phyloP scores from a whole-genome alignment of 2,113 vertebrate genomes.

The Colossoma macropomum region DNA sequence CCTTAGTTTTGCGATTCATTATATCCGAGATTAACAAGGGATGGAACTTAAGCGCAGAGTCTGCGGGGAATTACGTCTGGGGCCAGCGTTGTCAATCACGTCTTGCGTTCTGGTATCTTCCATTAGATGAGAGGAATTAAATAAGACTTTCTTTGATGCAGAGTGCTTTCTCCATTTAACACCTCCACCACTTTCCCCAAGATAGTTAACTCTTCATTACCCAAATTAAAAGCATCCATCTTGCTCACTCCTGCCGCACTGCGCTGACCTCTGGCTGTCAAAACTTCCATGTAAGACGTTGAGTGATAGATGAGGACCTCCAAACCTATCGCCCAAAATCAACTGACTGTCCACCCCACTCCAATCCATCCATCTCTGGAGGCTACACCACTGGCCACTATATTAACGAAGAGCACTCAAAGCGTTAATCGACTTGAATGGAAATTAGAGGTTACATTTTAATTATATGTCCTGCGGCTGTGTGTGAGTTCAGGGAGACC shows the following conservation, averaged over 20 bases:
- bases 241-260: constrained; percentile 75
- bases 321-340: constrained; percentile 76
- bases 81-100: constrained; percentile 80
- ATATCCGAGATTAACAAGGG: constrained; percentile 84
- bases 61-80: constrained; percentile 77
- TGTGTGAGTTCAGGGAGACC: constrained; percentile 67
- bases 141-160: constrained; percentile 78
- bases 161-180: constrained; percentile 73
- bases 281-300: constrained; percentile 74
- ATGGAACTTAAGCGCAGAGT: constrained; percentile 78
- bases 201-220: constrained; percentile 83
- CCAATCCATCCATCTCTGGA: constrained; percentile 75
- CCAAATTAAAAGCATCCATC: constrained; percentile 84
- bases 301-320: constrained; percentile 79
- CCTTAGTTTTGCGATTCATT: constrained; percentile 84
- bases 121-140: constrained; percentile 80
- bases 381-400: constrained; percentile 73
- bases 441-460: constrained; percentile 79
- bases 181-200: constrained; percentile 74
- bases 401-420: constrained; percentile 66
- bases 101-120: constrained; percentile 78
- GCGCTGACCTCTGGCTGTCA: constrained; percentile 82
- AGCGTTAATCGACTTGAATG: constrained; percentile 74
- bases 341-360: constrained; percentile 74
- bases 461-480: constrained; percentile 77